Evolutionary conservation across 1,140 invertebrate genomes (phyloP).

Genomic region (Ectropis grisescens): DNA sequence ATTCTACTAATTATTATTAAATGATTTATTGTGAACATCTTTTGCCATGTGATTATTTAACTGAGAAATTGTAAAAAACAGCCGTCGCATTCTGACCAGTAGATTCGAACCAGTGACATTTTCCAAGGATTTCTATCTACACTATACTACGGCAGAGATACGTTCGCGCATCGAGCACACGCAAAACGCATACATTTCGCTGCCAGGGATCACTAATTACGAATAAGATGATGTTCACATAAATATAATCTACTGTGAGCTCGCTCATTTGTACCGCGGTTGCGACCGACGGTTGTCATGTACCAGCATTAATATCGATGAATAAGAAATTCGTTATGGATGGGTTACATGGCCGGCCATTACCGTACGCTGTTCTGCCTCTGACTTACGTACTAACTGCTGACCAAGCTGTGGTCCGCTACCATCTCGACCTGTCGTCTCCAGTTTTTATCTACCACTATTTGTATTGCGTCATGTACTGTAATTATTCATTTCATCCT

Average conservation of each 20-base stretch:
- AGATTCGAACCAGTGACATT: too few relatives aligned
- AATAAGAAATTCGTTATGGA: constrained; percentile 68
- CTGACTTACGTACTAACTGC: too few relatives aligned
- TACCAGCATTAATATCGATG: constrained; percentile 63
- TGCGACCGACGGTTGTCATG: constrained; percentile 51
- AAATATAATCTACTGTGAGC: constrained; percentile 54
- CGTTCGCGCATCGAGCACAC: too few relatives aligned
- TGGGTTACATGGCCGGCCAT: constrained; percentile 56
- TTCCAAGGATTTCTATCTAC: too few relatives aligned
- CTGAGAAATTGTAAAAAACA: too few relatives aligned
- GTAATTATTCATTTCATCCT: constrained; percentile 24
- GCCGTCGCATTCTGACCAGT: too few relatives aligned
- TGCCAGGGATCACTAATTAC: constrained; percentile 48
- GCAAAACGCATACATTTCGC: too few relatives aligned
- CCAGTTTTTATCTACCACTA: constrained; percentile 31
- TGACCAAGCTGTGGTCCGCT: constrained; percentile 29
- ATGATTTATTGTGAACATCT: too few relatives aligned
- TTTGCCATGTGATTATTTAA: too few relatives aligned
- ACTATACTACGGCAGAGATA: too few relatives aligned
- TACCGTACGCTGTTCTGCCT: constrained; percentile 34
- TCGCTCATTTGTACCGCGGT: constrained; percentile 51
- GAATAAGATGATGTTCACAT: constrained; percentile 52
- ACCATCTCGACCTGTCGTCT: constrained; percentile 35
- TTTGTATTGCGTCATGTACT: constrained; percentile 24
- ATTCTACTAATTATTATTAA: too few relatives aligned